These are phyloP conservation scores for Garrulus glandarius DNA, from an alignment of 2,797 vertebrate genomes.

Conservation along the genomic window DNA sequence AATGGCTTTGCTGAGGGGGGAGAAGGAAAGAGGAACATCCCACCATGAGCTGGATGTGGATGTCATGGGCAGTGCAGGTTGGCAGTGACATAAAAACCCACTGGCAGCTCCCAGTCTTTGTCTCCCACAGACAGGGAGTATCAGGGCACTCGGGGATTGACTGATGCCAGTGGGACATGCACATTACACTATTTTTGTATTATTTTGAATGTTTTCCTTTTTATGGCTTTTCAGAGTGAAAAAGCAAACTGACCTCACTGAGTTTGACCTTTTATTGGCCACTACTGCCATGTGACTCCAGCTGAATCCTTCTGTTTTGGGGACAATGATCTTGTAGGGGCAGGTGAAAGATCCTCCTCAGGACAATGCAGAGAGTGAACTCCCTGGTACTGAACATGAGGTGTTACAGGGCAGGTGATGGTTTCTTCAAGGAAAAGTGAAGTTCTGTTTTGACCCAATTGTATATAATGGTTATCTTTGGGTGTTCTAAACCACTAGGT, in stretches of 20 bases:
- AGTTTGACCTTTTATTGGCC: not conserved
- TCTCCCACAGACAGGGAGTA: not conserved
- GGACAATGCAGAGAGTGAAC: not conserved
- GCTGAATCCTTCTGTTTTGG: not conserved
- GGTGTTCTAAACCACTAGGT: not conserved
- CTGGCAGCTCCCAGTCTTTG: not conserved
- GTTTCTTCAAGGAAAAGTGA: not conserved
- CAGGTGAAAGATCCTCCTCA: not conserved
- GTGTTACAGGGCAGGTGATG: not conserved
- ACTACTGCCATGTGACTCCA: not conserved
- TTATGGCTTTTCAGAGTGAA: not conserved
- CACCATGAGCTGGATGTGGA: not conserved
- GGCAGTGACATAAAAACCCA: not conserved
- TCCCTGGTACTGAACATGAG: not conserved
- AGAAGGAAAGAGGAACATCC: not conserved
- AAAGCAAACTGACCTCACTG: not conserved
- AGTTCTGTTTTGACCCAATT: not conserved
- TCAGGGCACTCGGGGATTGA: not conserved
- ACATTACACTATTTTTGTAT: accelerated
- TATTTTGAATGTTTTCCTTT: not conserved
- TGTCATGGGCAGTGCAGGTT: accelerated
- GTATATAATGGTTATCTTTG: not conserved
- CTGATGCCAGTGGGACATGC: not conserved
- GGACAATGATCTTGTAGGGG: not conserved
- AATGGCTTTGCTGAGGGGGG: not conserved